phyloP scores from a whole-genome alignment of 2,113 vertebrate genomes.

The Asarcornis scutulata region DNA sequence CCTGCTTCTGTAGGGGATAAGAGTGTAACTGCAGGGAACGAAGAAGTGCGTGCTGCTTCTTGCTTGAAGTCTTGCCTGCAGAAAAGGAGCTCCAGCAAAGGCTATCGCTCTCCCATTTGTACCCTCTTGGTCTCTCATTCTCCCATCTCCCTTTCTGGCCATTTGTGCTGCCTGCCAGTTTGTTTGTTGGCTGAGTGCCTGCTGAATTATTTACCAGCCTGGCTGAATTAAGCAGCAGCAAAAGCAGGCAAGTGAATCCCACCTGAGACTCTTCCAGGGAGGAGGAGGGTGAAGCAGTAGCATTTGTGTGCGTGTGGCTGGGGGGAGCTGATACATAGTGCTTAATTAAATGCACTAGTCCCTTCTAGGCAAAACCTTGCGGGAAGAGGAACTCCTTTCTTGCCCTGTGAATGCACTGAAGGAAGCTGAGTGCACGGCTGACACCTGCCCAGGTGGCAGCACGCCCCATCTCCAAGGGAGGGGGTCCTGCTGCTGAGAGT shows the following conservation, averaged over 20 bases:
- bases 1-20: background rate
- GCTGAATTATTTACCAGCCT: slow-evolving; percentile 68
- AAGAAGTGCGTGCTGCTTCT: background rate
- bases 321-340: background rate
- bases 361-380: background rate
- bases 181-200: slow-evolving; percentile 63
- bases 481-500: background rate
- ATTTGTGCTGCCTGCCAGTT: slow-evolving; percentile 51
- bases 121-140: background rate
- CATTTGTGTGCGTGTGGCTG: background rate
- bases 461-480: fast-evolving
- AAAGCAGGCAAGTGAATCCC: slow-evolving; percentile 35
- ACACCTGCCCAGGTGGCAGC: background rate
- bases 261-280: slow-evolving; percentile 41
- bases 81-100: background rate
- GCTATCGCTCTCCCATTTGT: background rate
- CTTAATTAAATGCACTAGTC: slow-evolving; percentile 45
- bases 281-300: background rate
- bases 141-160: background rate
- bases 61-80: background rate
- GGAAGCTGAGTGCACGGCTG: background rate
- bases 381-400: background rate
- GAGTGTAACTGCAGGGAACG: background rate
- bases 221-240: slow-evolving; percentile 62
- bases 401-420: background rate